Percentiles rank a stretch among this genome's conserved stretches.
Evolutionary conservation across 1,140 invertebrate species (phyloP).

Genomic region (Drosophila navojoa): DNA sequence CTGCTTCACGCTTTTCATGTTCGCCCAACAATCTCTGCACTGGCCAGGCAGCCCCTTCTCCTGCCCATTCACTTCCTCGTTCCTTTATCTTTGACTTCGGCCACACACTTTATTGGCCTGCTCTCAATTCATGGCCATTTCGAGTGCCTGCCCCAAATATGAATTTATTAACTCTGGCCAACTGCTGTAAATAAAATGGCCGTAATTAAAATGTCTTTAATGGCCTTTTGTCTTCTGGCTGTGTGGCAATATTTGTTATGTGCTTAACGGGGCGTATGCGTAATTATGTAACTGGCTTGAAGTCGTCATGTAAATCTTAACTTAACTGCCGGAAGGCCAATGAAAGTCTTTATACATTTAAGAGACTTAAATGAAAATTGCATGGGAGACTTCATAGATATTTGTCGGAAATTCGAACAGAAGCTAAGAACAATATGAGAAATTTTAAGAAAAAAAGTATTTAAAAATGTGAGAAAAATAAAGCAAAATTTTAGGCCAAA

Average conservation of each 20-base stretch:
- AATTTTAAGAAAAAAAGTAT: too few relatives aligned
- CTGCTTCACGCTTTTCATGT: slow-evolving; percentile 74
- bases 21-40: slow-evolving; percentile 7
- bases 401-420: too few relatives aligned
- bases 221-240: slow-evolving; percentile 13
- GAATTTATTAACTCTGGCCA: slow-evolving; percentile 65
- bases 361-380: too few relatives aligned
- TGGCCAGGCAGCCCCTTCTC: not conserved
- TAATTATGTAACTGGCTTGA: slow-evolving; percentile 18
- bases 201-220: slow-evolving; percentile 42
- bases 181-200: slow-evolving; percentile 1
- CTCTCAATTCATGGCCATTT: slow-evolving; percentile 55
- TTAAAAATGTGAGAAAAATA: too few relatives aligned
- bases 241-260: slow-evolving; percentile 1
- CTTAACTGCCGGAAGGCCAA: too few relatives aligned
- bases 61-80: slow-evolving; percentile 3
- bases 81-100: slow-evolving; percentile 22
- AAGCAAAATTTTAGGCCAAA: too few relatives aligned
- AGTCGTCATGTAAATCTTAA: too few relatives aligned
- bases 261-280: slow-evolving; percentile 40
- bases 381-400: too few relatives aligned
- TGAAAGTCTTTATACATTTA: too few relatives aligned
- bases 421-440: too few relatives aligned
- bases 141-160: slow-evolving; percentile 20
- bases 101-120: slow-evolving; percentile 47